Percentiles rank a stretch among this genome's conserved stretches.
phyloP scores from a whole-genome alignment of 2,888 invertebrate genomes.

The Cheilosia vernalis region DNA sequence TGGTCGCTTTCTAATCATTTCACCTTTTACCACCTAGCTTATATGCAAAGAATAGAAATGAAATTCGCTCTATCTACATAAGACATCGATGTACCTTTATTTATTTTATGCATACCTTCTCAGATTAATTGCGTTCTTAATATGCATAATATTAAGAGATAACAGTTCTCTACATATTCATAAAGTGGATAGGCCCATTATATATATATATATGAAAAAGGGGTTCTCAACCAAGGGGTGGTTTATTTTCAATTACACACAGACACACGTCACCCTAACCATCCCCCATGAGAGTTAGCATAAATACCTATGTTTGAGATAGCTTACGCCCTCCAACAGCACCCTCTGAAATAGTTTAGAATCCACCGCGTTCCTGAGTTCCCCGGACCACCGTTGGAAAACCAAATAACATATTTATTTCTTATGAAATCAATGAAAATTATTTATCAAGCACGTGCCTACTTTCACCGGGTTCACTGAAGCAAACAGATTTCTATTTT shows the following conservation, averaged over 20 bases:
- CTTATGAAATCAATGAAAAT: conserved; percentile 39
- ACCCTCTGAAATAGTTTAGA: conserved; percentile 40
- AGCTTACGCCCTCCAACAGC: not conserved
- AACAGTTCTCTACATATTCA: too few species aligned
- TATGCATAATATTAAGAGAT: too few species aligned
- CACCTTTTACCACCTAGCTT: too few species aligned
- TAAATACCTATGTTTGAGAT: not conserved
- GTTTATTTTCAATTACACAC: not conserved
- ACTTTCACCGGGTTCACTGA: conserved; percentile 35
- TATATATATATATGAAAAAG: too few species aligned
- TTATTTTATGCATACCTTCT: too few species aligned
- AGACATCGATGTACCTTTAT: too few species aligned
- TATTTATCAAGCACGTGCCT: conserved; percentile 59
- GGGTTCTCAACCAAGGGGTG: not conserved
- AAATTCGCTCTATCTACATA: too few species aligned
- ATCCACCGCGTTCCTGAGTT: not conserved
- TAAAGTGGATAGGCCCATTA: too few species aligned
- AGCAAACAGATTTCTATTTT: conserved; percentile 62
- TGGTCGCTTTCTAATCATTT: too few species aligned
- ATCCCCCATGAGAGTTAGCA: not conserved
- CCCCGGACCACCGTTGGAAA: not conserved
- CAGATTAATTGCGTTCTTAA: too few species aligned
- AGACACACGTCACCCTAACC: not conserved
- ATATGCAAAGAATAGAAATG: too few species aligned
- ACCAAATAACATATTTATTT: conserved; percentile 26